Conservation (phyloP, 2,113 vertebrate species). For the Limnothrissa miodon region DNA sequence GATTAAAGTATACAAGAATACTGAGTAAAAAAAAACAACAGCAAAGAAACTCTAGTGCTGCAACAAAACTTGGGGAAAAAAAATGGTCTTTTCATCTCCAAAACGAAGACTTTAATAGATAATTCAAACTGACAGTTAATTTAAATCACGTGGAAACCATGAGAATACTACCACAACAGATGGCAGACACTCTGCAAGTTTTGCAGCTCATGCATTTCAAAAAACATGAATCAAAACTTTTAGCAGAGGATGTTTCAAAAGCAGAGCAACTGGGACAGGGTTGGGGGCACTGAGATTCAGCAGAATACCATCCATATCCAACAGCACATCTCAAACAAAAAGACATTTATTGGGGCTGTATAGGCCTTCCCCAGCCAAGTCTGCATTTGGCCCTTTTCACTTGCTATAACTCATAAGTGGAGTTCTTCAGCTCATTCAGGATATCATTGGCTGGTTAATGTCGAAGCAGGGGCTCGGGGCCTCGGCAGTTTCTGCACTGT, state of each 20-base stretch:
- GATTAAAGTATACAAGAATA: not conserved
- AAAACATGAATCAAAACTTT: not conserved
- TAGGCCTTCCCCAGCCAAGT: not conserved
- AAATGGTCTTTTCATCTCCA: not conserved
- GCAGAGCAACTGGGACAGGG: not conserved
- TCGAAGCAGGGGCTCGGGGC: not conserved
- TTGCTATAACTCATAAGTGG: not conserved
- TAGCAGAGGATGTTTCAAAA: not conserved
- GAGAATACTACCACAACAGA: not conserved
- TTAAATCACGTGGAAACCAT: not conserved
- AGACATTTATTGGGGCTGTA: not conserved
- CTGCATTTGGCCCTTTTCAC: not conserved
- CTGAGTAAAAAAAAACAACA: not conserved
- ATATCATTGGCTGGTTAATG: not conserved
- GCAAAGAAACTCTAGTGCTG: not conserved
- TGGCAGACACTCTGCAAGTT: not conserved
- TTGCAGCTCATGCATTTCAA: not conserved
- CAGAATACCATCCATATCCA: not conserved
- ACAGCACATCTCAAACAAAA: not conserved
- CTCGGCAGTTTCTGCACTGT: not conserved
- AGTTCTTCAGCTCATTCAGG: slow-evolving; percentile 7
- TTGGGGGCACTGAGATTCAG: not conserved
- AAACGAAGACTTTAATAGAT: not conserved
- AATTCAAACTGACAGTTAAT: not conserved
- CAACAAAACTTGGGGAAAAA: not conserved